Evolutionary conservation across 1,140 invertebrate species (phyloP), one percentile per base, ranked within the genome.

Genomic region (Drosophila ercepeae): DNA sequence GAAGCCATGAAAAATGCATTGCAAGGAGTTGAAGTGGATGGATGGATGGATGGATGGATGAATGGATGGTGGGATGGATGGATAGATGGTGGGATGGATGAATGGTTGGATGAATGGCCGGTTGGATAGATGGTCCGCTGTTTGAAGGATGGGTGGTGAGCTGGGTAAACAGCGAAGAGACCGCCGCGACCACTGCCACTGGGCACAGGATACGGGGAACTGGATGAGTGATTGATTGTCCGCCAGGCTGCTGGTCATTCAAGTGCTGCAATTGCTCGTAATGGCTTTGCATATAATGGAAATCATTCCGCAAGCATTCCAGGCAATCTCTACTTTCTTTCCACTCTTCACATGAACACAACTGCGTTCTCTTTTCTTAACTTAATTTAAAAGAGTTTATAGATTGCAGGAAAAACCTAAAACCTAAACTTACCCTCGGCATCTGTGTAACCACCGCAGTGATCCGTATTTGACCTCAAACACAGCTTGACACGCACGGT

Each of bases 401-500:
- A 4, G 4, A 2, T 21, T 21, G 2, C 21, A 21, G 21, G 21
- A 21, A 2, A 27, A 5, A 6, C 25, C 4, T 1, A 27, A 7
- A 6, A 27, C 4, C 6, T 4, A 34, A 34, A 94, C 95, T 96
- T 92, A 97, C 96, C 94, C 78, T 96, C 95, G 21, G 96, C 96
- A 88, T 95, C 94, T 2, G 94, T 93, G 91, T 96, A 96, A 25
- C 97, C 95, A 25, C 96, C 96, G 89, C 97, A 98, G 64, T 95
- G 95, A 21, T 96, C 95, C 21, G 94, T 93, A 88, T 96, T 96
- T 5, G 94, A 93, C 72, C 94, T 93, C 29, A 97, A 92, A 71
- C 97, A 98, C 1, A 97, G 92, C 73, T 95, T 95, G 1, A 97
- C 94, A 19, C 96, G 92, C 13, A 97, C 94, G 25, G 94, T 93